A percentile compares a stretch with the other conserved stretches of the same genome.
phyloP scores from a whole-genome alignment of 2,113 vertebrate genomes.

The Herpailurus yagouaroundi region DNA sequence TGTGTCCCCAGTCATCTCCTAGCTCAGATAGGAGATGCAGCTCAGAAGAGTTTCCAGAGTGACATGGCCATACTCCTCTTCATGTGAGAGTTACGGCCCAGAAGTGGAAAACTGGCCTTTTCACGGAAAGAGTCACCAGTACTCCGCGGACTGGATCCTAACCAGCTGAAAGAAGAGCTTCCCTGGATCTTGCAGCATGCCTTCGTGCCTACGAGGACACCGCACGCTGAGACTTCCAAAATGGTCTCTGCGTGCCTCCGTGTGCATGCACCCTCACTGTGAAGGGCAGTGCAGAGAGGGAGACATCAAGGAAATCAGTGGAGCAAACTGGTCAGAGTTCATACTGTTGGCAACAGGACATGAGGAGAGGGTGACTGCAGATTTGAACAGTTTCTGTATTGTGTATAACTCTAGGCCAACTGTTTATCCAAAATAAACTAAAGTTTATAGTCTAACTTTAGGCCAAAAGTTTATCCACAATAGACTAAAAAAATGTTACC shows the following conservation, averaged over 20 bases:
- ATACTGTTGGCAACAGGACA: neutral
- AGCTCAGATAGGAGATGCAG: neutral
- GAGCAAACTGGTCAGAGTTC: neutral
- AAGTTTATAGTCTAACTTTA: neutral
- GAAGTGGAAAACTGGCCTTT: neutral
- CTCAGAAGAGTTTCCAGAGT: neutral
- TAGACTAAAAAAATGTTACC: neutral
- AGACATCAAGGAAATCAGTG: neutral
- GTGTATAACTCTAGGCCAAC: neutral
- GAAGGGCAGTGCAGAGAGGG: neutral
- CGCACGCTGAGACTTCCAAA: neutral
- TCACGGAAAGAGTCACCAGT: neutral
- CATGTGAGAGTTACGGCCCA: neutral
- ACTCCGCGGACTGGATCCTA: neutral
- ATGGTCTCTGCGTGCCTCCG: neutral
- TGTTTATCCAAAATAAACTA: neutral
- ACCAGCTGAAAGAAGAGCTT: neutral
- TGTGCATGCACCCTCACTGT: neutral
- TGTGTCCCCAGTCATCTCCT: neutral
- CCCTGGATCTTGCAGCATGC: neutral
- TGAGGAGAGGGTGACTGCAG: neutral
- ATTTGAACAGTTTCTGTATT: neutral
- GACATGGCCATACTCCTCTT: neutral
- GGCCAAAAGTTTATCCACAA: neutral
- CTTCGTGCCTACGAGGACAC: neutral